These are phyloP conservation scores for Columba janthina DNA, from an alignment of 2,113 vertebrate species.

Conservation along the genomic window DNA sequence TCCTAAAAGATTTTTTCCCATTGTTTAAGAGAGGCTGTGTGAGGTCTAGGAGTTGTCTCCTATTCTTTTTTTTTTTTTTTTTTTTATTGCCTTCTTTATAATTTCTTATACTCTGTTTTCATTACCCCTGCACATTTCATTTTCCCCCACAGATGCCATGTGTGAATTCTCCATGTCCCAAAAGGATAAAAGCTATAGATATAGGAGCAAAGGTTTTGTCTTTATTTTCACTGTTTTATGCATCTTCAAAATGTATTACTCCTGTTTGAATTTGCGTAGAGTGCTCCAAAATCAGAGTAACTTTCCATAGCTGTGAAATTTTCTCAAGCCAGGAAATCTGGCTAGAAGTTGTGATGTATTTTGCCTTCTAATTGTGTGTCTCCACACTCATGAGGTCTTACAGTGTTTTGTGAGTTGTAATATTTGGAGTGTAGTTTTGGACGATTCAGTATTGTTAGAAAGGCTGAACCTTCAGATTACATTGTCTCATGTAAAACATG, in stretches of 20 bases:
- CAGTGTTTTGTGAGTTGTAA: not conserved
- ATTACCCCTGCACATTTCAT: not conserved
- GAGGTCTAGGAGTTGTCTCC: slow-evolving; percentile 62
- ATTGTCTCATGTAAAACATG: not conserved
- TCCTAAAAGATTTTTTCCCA: slow-evolving; percentile 59
- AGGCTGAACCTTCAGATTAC: not conserved
- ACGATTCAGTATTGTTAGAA: not conserved
- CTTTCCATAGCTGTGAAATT: slow-evolving; percentile 6
- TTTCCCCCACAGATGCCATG: not conserved
- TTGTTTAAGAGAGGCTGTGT: slow-evolving; percentile 66
- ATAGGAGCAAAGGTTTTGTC: not conserved
- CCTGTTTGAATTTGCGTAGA: not conserved
- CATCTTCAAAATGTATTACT: not conserved
- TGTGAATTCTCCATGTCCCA: not conserved
- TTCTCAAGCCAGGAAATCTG: slow-evolving; percentile 9
- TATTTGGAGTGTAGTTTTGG: not conserved
- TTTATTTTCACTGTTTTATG: not conserved
- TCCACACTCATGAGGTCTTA: slow-evolving; percentile 1
- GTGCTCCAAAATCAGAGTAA: not conserved
- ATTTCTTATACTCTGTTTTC: slow-evolving; percentile 22
- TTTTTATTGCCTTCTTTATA: slow-evolving; percentile 24
- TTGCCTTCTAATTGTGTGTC: not conserved
- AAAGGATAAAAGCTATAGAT: not conserved
- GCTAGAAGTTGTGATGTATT: not conserved
- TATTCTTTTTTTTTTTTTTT: slow-evolving; percentile 11